phyloP scores from a whole-genome alignment of 1,140 invertebrate species.

The Zaprionus taronus region DNA sequence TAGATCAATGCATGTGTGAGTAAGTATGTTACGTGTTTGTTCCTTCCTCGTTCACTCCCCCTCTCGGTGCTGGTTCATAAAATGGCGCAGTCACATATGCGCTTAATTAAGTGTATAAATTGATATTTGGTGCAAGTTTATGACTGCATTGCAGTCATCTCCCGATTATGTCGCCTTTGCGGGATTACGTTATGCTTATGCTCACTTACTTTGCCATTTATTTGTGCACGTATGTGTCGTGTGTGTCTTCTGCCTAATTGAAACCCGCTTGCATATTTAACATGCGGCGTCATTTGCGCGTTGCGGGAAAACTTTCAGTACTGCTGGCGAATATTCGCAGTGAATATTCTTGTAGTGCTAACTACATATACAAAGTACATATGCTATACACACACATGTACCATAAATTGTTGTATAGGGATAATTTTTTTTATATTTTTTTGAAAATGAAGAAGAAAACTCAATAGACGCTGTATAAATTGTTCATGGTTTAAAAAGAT shows the following conservation, averaged over 20 bases:
- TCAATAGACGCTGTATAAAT: too few species aligned
- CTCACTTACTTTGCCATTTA: background rate
- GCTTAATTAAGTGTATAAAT: constrained; percentile 81
- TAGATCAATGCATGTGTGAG: constrained; percentile 22
- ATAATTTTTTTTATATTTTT: too few species aligned
- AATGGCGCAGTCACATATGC: constrained; percentile 79
- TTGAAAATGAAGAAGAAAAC: too few species aligned
- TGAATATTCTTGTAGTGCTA: background rate
- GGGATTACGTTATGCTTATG: constrained; percentile 46
- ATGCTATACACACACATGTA: too few species aligned
- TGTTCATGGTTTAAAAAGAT: too few species aligned
- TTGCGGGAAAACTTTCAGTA: background rate
- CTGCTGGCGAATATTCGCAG: background rate
- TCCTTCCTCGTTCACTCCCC: too few species aligned
- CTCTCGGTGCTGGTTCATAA: constrained; percentile 34
- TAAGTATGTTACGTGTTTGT: background rate
- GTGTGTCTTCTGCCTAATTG: constrained; percentile 6
- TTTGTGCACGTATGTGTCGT: background rate
- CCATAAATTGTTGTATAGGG: too few species aligned
- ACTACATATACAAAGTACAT: background rate
- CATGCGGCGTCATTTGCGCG: background rate
- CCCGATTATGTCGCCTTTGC: constrained; percentile 59
- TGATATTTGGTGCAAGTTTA: constrained; percentile 79
- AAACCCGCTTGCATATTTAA: constrained; percentile 18
- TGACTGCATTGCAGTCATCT: constrained; percentile 75